Base-by-base conservation (phyloP, 1,140 invertebrate genomes). In the Lucilia cuprina region DNA sequence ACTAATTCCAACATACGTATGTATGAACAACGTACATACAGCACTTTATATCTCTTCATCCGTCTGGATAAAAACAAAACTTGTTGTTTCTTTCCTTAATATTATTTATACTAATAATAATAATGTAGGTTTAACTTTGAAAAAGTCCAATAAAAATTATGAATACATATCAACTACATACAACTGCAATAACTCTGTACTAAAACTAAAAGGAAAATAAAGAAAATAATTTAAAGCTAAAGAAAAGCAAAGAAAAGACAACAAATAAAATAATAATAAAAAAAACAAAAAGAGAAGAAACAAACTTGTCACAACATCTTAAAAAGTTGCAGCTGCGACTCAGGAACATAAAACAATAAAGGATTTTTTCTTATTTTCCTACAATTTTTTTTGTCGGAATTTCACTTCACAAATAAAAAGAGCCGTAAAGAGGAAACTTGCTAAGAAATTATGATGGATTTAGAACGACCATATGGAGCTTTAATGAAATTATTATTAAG, bases 291-390 rank as follows among this genome's bases (percentile, higher is more conserved):
- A n/a, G 55, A 60, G 2, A n/a, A 70, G 8, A 5, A 70, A 70
- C 17, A 70, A 70, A 70, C 65, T 70, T 70, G 65, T 70, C 65
- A 70, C 65, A 70, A 70, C 65, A 70, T 70, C 21, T 70, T 70
- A 70, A 70, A 65, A 70, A 70, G 65, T 10, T 70, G 19, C 65
- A 70, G 65, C 65, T 70, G 65, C 65, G 65, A 21, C 65, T 70
- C 65, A 70, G 65, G 8, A 70, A 70, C 14, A 60, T 70, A 65
- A 65, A 65, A 65, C 60, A 65, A 65, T 65, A 65, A 55, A 12
- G 17, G 50, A 55, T 55, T 60, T 60, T n/a, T 41, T 41, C 35
- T 41, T 41, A 41, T 41, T 60, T 60, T 14, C 14, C n/a, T n/a
- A n/a, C n/a, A 2, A 14, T 60, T 5, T 60, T 60, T 60, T 12